phyloP scores from a whole-genome alignment of 1,140 invertebrate genomes.

The Drosophila sp. region DNA sequence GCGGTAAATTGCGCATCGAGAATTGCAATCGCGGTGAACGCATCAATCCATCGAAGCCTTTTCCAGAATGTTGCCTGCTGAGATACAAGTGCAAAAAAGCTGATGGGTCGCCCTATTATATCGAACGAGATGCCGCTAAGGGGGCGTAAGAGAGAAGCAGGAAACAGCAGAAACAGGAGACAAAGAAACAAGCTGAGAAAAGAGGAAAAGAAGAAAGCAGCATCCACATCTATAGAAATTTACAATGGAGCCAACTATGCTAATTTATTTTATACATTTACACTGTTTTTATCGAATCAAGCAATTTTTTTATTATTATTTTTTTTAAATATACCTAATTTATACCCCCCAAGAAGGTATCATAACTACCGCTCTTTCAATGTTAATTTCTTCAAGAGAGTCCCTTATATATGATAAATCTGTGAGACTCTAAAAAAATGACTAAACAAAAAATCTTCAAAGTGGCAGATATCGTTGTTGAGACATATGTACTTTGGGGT shows the following conservation, averaged over 20 bases:
- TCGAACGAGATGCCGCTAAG: conserved; percentile 60
- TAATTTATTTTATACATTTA: conserved; percentile 55
- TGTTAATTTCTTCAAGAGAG: too few species aligned
- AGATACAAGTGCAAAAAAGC: conserved; percentile 76
- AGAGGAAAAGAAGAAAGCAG: not conserved
- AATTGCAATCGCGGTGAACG: conserved; percentile 78
- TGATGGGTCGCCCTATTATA: conserved; percentile 67
- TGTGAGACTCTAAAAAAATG: too few species aligned
- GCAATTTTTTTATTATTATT: conserved; percentile 39
- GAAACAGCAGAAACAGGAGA: conserved; percentile 1
- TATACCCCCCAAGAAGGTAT: conserved; percentile 4
- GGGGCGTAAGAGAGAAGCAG: conserved; percentile 19
- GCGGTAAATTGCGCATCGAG: conserved; percentile 70
- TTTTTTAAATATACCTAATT: conserved; percentile 38
- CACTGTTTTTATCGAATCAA: conserved; percentile 35
- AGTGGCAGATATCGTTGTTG: too few species aligned
- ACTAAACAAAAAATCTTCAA: too few species aligned
- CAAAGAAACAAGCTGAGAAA: not conserved
- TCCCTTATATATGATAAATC: too few species aligned
- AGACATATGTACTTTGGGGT: too few species aligned
- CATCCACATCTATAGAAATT: not conserved
- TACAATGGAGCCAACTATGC: conserved; percentile 25
- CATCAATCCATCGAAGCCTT: conserved; percentile 66
- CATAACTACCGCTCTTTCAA: not conserved
- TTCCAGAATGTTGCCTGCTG: conserved; percentile 76